Base-by-base conservation (phyloP, 2,113 vertebrate species). In the Xiphias gladius region DNA sequence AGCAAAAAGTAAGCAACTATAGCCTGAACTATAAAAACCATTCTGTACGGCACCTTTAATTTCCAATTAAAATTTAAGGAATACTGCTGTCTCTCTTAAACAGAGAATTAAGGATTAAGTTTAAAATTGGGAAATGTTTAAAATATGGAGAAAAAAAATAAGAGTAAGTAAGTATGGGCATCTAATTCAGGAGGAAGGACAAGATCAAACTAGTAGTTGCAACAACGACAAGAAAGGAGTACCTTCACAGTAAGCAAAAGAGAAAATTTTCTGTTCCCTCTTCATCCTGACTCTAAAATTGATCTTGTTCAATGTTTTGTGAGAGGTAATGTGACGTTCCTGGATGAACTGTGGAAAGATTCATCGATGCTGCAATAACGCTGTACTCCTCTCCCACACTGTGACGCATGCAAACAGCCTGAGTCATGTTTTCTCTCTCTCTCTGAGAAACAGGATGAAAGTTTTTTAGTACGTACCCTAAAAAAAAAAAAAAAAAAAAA, bases 321-420 rank as follows among this genome's bases (percentile, higher is more conserved):
- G 19, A 52, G n/a, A 52, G 48, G 8, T 54, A 50, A 81, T 28
- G 69, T 8, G 0, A 62, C 17, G 43, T 24, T 52, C 17, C 54
- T n/a, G 71, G 37, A 50, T 67, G 28, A 73, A 58, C 35, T 37
- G 22, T 58, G 50, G 59, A 30, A 62, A 13, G 6, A 41, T 70
- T 55, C 35, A 63, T 32, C 41, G 43, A 12, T 14, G 10, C 55
- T 54, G 55, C 35, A 58, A 50, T 28, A 76, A 55, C 35, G 22
- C 37, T 30, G 19, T 7, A 5, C 73, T 64, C 46, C 32, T 70
- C 73, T 37, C 48, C 57, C 65, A 76, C 65, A 64, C 65, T 35
- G 14, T 35, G 46, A 57, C 32, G 46, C 19, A 26, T 37, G 17
- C 32, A 35, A 16, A 62, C 54, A 48, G 14, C 65, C 28, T 61